phyloP scores from a whole-genome alignment of 2,888 invertebrate species.

The Sericinus montela region DNA sequence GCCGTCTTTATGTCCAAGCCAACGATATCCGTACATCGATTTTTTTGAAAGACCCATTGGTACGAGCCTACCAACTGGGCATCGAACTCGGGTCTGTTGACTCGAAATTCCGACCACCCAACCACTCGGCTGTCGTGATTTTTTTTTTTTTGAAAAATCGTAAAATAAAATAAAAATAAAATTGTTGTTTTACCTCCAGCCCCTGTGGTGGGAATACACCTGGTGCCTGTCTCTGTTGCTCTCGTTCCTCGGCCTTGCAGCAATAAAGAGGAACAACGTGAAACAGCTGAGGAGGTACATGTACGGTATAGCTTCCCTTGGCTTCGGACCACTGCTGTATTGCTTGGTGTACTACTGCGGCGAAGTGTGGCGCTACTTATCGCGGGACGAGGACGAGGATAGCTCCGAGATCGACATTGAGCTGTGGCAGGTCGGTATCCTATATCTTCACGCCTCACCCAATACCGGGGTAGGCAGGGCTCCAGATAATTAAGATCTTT shows the following conservation, averaged over 20 bases:
- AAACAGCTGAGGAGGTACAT: conserved; percentile 88
- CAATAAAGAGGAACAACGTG: conserved; percentile 91
- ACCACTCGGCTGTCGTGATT: no score
- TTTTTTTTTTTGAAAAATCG: no score
- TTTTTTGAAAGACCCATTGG: no score
- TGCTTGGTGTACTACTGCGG: conserved; percentile 89
- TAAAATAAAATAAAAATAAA: no score
- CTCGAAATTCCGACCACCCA: no score
- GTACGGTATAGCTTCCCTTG: conserved; percentile 83
- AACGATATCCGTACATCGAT: no score
- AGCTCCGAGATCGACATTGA: conserved; percentile 81
- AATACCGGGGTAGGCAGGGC: no score
- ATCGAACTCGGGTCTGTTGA: no score
- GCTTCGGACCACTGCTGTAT: conserved; percentile 89
- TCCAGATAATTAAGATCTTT: no score
- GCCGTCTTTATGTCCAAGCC: no score
- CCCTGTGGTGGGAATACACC: conserved; percentile 95
- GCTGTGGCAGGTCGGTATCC: conserved; percentile 90
- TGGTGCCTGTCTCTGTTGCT: conserved; percentile 92
- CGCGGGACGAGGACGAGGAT: conserved; percentile 73
- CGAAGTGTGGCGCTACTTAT: conserved; percentile 89
- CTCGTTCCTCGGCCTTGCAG: conserved; percentile 91
- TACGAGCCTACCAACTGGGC: no score
- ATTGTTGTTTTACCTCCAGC: conserved; percentile 71
- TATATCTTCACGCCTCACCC: no score